A percentile compares a stretch with the other conserved stretches of the same genome.
phyloP scores from a whole-genome alignment of 2,113 vertebrate species.

The Dissostichus mawsoni region DNA sequence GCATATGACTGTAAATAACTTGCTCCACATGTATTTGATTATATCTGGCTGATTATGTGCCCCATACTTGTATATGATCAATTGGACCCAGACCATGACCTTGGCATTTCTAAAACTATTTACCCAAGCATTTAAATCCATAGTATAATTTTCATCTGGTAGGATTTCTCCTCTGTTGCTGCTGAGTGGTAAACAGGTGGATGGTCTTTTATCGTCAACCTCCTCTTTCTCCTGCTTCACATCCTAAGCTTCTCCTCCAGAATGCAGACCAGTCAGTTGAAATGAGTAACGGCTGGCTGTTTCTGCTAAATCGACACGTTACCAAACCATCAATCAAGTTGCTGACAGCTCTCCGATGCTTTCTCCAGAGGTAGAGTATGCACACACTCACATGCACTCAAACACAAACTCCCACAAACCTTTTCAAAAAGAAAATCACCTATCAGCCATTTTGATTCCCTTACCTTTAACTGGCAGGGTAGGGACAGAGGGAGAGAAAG shows the following conservation, averaged over 20 bases:
- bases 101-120: background rate
- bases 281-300: constrained; percentile 49
- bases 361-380: constrained; percentile 40
- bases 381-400: background rate
- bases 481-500: background rate
- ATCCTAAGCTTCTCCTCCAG: constrained; percentile 6
- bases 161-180: background rate
- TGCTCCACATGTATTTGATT: background rate
- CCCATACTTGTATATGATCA: constrained; percentile 19
- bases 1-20: no score
- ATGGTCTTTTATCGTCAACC: background rate
- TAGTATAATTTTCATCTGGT: constrained; percentile 12
- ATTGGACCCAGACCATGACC: constrained; percentile 10
- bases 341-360: constrained; percentile 52
- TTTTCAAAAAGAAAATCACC: constrained; percentile 37
- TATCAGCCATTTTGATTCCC: no score
- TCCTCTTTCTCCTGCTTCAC: constrained; percentile 2
- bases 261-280: constrained; percentile 22
- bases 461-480: constrained; percentile 45
- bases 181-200: background rate
- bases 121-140: constrained; percentile 17
- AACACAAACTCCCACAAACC: constrained; percentile 17
- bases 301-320: constrained; percentile 60
- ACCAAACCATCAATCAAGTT: constrained; percentile 56
- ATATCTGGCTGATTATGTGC: background rate